These are phyloP conservation scores for Odontocerum albicorne DNA, from an alignment of 2,888 invertebrate species.

Conservation along the genomic window DNA sequence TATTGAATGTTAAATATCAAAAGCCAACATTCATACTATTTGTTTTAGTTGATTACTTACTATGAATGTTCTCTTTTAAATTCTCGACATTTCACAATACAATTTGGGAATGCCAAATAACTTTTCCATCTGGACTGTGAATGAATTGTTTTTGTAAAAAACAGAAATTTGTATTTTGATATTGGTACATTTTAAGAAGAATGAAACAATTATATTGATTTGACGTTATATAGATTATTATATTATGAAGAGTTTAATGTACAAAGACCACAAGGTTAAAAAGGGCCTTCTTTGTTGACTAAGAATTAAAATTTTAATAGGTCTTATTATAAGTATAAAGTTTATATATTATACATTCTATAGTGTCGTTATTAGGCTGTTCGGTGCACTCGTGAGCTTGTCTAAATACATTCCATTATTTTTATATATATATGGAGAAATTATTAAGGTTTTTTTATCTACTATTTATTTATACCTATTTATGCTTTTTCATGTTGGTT, in stretches of 20 bases:
- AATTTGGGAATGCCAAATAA: constrained; percentile 21
- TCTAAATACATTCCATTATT: constrained; percentile 21
- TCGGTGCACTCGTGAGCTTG: constrained; percentile 12
- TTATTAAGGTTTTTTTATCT: too few species aligned
- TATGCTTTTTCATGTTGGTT: too few species aligned
- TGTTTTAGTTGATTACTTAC: neutral
- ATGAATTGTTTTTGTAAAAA: constrained; percentile 5
- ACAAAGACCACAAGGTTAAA: constrained; percentile 18
- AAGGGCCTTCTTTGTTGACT: constrained; percentile 14
- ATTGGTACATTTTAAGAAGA: constrained; percentile 8
- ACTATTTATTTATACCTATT: too few species aligned
- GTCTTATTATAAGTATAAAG: constrained; percentile 4
- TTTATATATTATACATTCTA: constrained; percentile 3
- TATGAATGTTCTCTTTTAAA: neutral
- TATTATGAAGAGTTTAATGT: constrained; percentile 14
- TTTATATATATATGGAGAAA: too few species aligned
- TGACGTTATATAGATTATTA: constrained; percentile 1
- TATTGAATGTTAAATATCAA: too few species aligned
- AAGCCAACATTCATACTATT: constrained; percentile 2
- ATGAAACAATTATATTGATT: constrained; percentile 6
- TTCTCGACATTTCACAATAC: constrained; percentile 6
- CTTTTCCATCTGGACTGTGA: constrained; percentile 20
- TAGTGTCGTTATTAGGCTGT: constrained; percentile 10
- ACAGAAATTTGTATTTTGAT: constrained; percentile 22
- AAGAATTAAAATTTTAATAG: constrained; percentile 12